Percentiles rank a stretch among this genome's conserved stretches.
phyloP scores from a whole-genome alignment of 2,797 vertebrate species.

The Hephaestus fuliginosus region DNA sequence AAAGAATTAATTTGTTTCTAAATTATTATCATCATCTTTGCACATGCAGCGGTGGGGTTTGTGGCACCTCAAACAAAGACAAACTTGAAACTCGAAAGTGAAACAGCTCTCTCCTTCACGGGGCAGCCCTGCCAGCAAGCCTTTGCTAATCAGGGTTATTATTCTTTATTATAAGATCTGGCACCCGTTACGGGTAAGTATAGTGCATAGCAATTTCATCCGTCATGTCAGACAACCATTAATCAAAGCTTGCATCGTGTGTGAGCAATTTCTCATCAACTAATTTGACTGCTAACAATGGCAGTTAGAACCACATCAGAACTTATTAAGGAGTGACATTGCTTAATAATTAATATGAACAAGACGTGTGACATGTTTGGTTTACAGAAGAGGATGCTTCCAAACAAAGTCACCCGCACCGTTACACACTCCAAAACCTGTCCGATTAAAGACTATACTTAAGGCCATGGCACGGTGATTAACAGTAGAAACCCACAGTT shows the following conservation, averaged over 20 bases:
- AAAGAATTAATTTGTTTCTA: no score
- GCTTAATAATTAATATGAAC: background rate
- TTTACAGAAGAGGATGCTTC: constrained; percentile 6
- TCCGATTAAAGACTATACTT: background rate
- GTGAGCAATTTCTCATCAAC: constrained; percentile 4
- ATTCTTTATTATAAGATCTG: constrained; percentile 32
- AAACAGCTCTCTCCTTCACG: constrained; percentile 9
- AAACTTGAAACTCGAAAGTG: background rate
- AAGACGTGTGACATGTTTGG: background rate
- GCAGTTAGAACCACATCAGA: constrained; percentile 1
- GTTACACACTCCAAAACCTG: background rate
- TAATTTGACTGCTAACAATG: constrained; percentile 1
- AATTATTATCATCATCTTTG: background rate
- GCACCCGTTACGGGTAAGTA: background rate
- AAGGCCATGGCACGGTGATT: background rate
- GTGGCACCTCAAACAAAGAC: background rate
- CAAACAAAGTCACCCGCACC: background rate
- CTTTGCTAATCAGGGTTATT: background rate
- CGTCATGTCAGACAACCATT: background rate
- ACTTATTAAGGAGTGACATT: background rate
- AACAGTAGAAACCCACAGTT: background rate
- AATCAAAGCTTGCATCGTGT: background rate
- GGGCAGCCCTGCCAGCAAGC: background rate
- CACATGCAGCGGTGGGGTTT: background rate
- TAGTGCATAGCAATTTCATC: constrained; percentile 4